Base-by-base conservation (phyloP, 2,797 vertebrate genomes). In the Columba guinea region DNA sequence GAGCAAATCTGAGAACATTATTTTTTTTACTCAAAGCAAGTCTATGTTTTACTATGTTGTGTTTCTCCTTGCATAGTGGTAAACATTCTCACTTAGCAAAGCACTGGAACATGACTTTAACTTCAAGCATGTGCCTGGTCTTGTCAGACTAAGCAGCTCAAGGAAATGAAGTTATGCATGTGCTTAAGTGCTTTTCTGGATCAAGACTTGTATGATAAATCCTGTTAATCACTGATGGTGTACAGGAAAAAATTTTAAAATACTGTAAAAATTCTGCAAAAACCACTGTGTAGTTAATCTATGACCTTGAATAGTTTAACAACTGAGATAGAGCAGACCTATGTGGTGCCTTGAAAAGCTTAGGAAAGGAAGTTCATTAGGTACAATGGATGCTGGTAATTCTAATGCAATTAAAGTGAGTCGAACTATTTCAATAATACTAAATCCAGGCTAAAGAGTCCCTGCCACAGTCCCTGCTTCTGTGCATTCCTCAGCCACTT, bases 271-370 rank as follows among this genome's bases (percentile, higher is more conserved):
- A 60, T n/a, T 48, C 12, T 67, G 23, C 8, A n/a, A 70, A 65
- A 13, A 1, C 6, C 18, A 9, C n/a, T 37, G 1, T 41, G 10
- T 21, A 46, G 41, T 60, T 67, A 18, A 68, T 60, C 60, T 51
- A 39, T 68, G 69, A 62, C 60, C 58, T 55, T 90, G 55, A 84
- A 79, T 39, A 84, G 22, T 71, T 89, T 39, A 89, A 58, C 28
- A 46, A 0, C 7, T 32, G n/a, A 73, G 10, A 44, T 26, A 44
- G 28, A 76, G 11, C 48, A 53, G 75, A 82, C 8, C 23, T 0
- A 0, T 55, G 32, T 52, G 51, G 19, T 46, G 34, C 39, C 44
- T 34, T 59, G 23, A 51, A 90, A 90, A 80, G 10, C 64, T 62
- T 35, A 35, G 19, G 30, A 63, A 75, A 76, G 28, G 44, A 84